These are phyloP conservation scores for Ooceraea biroi DNA, from an alignment of 1,140 invertebrate species.

Conservation along the genomic window DNA sequence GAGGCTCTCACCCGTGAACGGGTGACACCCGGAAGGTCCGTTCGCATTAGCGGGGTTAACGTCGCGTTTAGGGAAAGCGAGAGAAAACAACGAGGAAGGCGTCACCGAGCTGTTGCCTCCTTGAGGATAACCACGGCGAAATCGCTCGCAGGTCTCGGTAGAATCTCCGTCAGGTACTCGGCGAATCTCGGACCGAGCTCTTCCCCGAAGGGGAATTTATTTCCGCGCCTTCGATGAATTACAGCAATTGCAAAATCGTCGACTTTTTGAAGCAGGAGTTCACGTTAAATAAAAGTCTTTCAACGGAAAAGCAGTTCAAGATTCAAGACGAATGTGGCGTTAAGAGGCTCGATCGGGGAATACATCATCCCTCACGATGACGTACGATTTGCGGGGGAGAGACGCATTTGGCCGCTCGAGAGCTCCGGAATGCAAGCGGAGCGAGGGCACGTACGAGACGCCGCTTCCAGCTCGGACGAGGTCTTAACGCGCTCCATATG, in stretches of 20 bases:
- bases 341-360: too few species aligned
- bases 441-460: conserved; percentile 35
- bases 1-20: conserved; percentile 38
- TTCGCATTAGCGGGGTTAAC: conserved; percentile 66
- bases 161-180: too few species aligned
- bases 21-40: conserved; percentile 42
- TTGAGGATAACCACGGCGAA: conserved; percentile 53
- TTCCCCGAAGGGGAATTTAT: too few species aligned
- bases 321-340: too few species aligned
- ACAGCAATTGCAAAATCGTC: too few species aligned
- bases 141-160: too few species aligned
- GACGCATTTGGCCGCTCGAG: not conserved
- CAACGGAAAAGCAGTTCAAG: too few species aligned
- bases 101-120: conserved; percentile 23
- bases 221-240: too few species aligned
- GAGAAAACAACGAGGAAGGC: conserved; percentile 46
- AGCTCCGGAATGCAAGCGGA: not conserved
- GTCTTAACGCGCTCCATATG: conserved; percentile 39
- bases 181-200: too few species aligned
- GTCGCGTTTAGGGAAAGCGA: conserved; percentile 48
- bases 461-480: not conserved
- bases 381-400: not conserved
- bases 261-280: too few species aligned
- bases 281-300: too few species aligned
- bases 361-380: not conserved